phyloP scores from a whole-genome alignment of 2,113 vertebrate genomes.

The Platysternon megacephalum region DNA sequence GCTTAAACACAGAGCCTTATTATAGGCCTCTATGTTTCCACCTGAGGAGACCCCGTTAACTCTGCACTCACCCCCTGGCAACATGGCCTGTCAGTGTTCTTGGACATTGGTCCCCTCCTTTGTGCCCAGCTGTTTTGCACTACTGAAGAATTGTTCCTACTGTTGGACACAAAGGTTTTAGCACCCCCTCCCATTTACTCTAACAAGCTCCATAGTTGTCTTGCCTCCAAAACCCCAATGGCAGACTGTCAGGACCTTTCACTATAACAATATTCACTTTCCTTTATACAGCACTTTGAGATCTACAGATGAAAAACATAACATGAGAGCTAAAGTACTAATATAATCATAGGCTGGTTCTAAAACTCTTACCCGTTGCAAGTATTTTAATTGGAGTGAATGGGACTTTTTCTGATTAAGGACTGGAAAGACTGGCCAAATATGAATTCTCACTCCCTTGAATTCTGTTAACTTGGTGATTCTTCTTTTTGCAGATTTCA shows the following conservation, averaged over 20 bases:
- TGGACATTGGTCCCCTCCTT: background rate
- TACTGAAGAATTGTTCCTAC: background rate
- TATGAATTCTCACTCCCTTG: background rate
- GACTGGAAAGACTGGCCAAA: background rate
- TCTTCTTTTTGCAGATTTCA: background rate
- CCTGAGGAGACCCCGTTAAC: too few species aligned
- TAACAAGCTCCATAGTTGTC: background rate
- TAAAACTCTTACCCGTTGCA: accelerated
- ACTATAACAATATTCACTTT: background rate
- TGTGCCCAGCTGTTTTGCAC: background rate
- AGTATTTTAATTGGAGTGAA: background rate
- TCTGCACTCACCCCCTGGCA: too few species aligned
- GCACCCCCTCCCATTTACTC: background rate
- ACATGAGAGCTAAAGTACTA: background rate
- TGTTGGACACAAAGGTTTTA: background rate
- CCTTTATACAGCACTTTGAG: background rate
- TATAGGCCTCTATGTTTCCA: too few species aligned
- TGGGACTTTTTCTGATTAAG: background rate
- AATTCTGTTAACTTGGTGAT: background rate
- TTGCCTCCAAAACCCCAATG: background rate
- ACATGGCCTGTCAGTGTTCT: background rate
- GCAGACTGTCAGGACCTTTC: background rate
- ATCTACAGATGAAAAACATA: background rate
- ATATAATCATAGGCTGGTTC: background rate
- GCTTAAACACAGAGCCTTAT: too few species aligned